Base-by-base conservation (phyloP, 2,797 vertebrate genomes). In the Benthosema pterotum region DNA sequence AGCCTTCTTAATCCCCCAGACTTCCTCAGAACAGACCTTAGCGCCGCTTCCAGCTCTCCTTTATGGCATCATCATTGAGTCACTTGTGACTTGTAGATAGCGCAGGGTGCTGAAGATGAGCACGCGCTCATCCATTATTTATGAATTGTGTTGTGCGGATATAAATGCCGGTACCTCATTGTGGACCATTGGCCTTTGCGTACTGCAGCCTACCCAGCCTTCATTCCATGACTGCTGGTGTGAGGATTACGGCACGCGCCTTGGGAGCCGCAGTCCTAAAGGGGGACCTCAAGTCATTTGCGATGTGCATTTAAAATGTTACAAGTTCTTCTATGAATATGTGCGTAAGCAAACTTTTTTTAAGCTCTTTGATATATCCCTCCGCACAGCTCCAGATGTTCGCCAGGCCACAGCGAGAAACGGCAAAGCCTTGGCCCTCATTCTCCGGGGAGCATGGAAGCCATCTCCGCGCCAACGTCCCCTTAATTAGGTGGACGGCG, bases 401-500 rank as follows among this genome's bases (percentile, higher is more conserved):
- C 71, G 71, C 7, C 28, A 32, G 47, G 73, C 70, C 68, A 51
- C 48, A 67, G 56, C 19, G 28, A 76, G 75, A 83, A 77, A 69
- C 28, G 48, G 25, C 63, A 65, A 72, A 74, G 78, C 59, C 63
- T 1, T 19, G 67, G 74, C 80, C 72, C 75, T 65, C 60, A 5
- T 51, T 63, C 82, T 72, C 74, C 56, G 42, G 74, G 79, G 84
- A 89, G 19, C 65, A 57, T 4, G 67, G 75, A 78, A 83, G 80
- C 84, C 82, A 46, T 71, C 87, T 63, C 69, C 86, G 89, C 86
- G 89, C 89, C 88, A 94, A 90, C 91, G 86, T 69, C 85, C 80
- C 90, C 83, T 91, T 96, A 95, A 96, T 97, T 94, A 97, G 93
- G 93, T 94, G 92, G 94, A 92, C 91, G 89, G 92, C 85, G 79